Evolutionary conservation across 2,888 invertebrate genomes (phyloP), one percentile per base, ranked within the genome.

Genomic region (Leistus spinibarbis): DNA sequence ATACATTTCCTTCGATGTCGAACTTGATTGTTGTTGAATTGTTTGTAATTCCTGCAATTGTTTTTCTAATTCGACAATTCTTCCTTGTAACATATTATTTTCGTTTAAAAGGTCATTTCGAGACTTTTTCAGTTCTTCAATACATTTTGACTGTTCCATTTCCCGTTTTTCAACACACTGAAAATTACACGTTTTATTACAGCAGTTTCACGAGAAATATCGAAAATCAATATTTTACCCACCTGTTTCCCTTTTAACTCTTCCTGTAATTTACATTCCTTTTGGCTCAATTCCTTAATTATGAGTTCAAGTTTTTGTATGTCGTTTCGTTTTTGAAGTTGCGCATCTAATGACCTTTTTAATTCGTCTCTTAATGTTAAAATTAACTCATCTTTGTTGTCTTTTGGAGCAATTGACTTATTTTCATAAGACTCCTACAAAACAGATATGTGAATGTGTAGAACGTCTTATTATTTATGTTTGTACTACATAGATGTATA

Each of bases 251-350:
- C 62, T 16, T 54, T 63, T 53, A 70, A 54, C 19, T 60, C 60
- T 19, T 74, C 67, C 22, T 74, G 54, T 40, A 65, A 56, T n/a
- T 17, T 40, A 10, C 57, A 22, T 71, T 65, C 71, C 2, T 54
- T 60, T 23, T 73, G 27, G 9, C 22, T 16, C 9, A 73, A 22
- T 60, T 67, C 62, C 67, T 73, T 53, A 10, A 73, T 22, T 16
- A 64, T 22, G n/a, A 69, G 22, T 63, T 75, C 75, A 4, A 75
- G 53, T 40, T 63, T 54, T 16, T 27, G 16, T 40, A 75, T 68
- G 68, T 75, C 75, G 17, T 75, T 54, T 27, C 69, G n/a, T 24
- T 75, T 75, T 20, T 56, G 16, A 7, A 24, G 19, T 63, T 75
- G 75, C 69, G 68, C 64, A 62, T 68, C 64, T 54, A 75, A 64